These are phyloP conservation scores for Sinocyclocheilus anophthalmus DNA, from an alignment of 2,113 vertebrate genomes.

Conservation along the genomic window DNA sequence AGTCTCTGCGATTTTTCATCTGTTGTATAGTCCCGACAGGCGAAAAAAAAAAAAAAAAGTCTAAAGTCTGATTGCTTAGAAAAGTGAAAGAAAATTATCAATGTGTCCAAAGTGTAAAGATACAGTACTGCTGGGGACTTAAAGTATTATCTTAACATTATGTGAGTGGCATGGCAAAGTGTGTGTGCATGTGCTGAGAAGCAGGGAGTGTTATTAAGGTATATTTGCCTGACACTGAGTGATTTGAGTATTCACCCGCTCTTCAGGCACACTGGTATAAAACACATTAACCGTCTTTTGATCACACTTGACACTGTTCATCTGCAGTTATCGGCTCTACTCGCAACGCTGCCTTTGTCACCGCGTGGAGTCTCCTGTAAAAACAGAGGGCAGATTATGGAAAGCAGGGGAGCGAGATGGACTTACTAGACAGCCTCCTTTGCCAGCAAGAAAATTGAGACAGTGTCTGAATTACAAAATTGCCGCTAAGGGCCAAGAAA, in stretches of 20 bases:
- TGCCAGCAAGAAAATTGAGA: conserved; percentile 63
- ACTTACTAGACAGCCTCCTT: conserved; percentile 63
- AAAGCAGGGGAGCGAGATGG: conserved; percentile 15
- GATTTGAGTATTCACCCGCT: conserved; percentile 78
- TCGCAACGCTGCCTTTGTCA: conserved; percentile 64
- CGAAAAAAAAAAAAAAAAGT: neutral
- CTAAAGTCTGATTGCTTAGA: neutral
- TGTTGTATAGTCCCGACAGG: neutral
- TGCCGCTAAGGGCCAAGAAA: conserved; percentile 50
- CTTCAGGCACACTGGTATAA: conserved; percentile 81
- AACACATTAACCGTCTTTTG: conserved; percentile 79
- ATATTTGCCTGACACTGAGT: conserved; percentile 66
- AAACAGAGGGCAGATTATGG: conserved; percentile 39
- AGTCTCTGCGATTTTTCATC: neutral
- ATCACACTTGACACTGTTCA: conserved; percentile 79
- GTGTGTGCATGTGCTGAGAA: conserved; percentile 75
- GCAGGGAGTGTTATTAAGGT: conserved; percentile 74
- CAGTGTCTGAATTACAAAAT: conserved; percentile 54
- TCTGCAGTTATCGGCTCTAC: conserved; percentile 75
- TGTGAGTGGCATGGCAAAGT: conserved; percentile 63
- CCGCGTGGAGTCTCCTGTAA: conserved; percentile 62
- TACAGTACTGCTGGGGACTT: neutral
- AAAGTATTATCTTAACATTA: neutral
- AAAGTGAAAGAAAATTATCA: neutral
- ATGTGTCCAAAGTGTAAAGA: conserved; percentile 21